Evolutionary conservation across 2,797 vertebrate genomes (phyloP).

Genomic region (Notolabrus celidotus): DNA sequence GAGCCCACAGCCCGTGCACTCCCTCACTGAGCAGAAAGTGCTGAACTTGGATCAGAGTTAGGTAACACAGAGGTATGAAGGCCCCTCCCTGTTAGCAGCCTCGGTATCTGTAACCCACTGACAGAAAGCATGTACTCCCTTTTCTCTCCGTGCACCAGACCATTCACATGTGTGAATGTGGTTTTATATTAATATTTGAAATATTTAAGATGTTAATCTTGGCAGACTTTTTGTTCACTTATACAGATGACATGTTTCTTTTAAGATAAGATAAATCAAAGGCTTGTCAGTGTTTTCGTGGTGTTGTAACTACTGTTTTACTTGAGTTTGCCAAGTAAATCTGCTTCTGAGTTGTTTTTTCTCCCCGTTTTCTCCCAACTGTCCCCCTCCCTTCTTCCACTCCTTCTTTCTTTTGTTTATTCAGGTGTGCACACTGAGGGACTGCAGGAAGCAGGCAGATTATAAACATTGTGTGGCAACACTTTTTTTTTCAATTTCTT

Average conservation of each 20-base stretch:
- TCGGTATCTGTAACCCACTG: conserved; percentile 26
- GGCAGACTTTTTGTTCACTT: not conserved
- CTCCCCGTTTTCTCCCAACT: conserved; percentile 38
- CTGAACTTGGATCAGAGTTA: conserved; percentile 42
- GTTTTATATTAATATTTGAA: conserved; percentile 40
- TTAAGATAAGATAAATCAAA: conserved; percentile 35
- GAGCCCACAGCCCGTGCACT: conserved; percentile 15
- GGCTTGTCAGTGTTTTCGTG: conserved; percentile 10
- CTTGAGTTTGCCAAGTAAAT: conserved; percentile 53
- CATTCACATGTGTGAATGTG: conserved; percentile 18
- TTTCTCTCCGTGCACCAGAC: conserved; percentile 8
- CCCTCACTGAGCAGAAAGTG: conserved; percentile 19
- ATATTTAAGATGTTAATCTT: conserved; percentile 23
- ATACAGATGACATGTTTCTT: conserved; percentile 15
- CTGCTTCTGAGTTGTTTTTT: conserved; percentile 60
- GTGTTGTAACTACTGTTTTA: conserved; percentile 62
- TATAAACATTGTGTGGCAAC: conserved; percentile 38
- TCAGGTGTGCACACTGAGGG: conserved; percentile 77
- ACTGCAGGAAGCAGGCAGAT: conserved; percentile 48
- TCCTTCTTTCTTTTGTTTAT: conserved; percentile 78
- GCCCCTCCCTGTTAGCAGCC: conserved; percentile 38
- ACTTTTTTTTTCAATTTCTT: conserved; percentile 22
- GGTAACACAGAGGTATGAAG: conserved; percentile 48
- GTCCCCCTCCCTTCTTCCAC: conserved; percentile 53
- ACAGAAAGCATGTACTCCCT: conserved; percentile 33